These are phyloP conservation scores for Drosophila mettleri DNA, from an alignment of 2,888 invertebrate species.

Conservation along the genomic window DNA sequence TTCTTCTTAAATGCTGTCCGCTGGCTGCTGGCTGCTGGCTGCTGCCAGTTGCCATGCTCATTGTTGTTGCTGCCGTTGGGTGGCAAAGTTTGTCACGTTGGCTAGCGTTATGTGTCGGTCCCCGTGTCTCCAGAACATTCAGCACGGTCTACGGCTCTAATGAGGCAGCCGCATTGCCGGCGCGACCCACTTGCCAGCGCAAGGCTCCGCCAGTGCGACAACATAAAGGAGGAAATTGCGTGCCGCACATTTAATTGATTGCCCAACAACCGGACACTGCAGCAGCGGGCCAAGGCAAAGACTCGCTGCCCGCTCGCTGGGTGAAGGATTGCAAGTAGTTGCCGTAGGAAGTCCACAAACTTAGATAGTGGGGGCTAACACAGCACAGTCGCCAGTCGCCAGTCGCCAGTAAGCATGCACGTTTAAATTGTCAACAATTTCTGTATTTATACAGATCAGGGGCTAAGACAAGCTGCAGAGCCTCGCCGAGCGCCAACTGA, in stretches of 20 bases:
- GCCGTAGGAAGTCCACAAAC: no score
- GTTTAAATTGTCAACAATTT: slow-evolving; percentile 43
- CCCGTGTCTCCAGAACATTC: slow-evolving; percentile 9
- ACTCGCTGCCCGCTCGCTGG: not conserved
- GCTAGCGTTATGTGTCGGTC: slow-evolving; percentile 41
- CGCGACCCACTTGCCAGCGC: slow-evolving; percentile 18
- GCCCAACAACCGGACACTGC: slow-evolving; percentile 51
- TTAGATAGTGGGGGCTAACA: no score
- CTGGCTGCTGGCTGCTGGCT: no score
- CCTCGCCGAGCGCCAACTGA: not conserved
- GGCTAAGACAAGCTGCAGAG: not conserved
- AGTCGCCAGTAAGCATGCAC: slow-evolving; percentile 21
- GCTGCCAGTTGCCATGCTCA: slow-evolving; percentile 27
- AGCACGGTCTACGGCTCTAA: slow-evolving; percentile 38
- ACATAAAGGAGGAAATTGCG: slow-evolving; percentile 64
- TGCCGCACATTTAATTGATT: slow-evolving; percentile 72
- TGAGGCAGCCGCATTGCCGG: slow-evolving; percentile 45
- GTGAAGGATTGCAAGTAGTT: not conserved
- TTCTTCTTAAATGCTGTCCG: slow-evolving; percentile 17
- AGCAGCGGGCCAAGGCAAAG: slow-evolving; percentile 3
- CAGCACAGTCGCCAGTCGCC: no score
- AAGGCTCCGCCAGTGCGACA: slow-evolving; percentile 41
- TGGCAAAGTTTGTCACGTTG: slow-evolving; percentile 69
- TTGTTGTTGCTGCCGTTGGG: slow-evolving; percentile 21
- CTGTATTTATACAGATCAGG: slow-evolving; percentile 32